phyloP scores from a whole-genome alignment of 2,888 invertebrate species.

The Tenthredo scrophulariae region DNA sequence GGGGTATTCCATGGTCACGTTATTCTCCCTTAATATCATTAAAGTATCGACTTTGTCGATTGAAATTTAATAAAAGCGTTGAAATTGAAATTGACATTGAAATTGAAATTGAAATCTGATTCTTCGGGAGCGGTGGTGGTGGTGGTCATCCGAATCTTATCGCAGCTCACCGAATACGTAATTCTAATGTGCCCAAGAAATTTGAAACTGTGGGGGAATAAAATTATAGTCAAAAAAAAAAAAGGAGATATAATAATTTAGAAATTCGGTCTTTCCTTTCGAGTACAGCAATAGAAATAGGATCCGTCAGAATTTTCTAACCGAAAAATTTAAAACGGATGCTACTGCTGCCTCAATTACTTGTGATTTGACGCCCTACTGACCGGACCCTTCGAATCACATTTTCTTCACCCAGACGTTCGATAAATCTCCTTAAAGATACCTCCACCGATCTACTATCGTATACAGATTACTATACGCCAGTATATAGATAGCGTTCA shows the following conservation, averaged over 20 bases:
- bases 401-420: neutral
- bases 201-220: neutral
- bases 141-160: conserved; percentile 23
- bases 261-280: neutral
- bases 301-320: neutral
- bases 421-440: neutral
- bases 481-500: neutral
- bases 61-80: conserved; percentile 31
- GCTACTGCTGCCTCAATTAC: neutral
- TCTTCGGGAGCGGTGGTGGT: neutral
- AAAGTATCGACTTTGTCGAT: conserved; percentile 23
- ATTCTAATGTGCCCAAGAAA: neutral
- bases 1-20: neutral
- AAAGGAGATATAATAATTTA: neutral
- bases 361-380: neutral
- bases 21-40: conserved; percentile 27
- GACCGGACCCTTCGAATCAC: conserved; percentile 7
- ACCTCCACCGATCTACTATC: neutral
- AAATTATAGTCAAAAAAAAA: neutral
- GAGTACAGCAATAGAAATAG: neutral
- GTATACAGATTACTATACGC: conserved; percentile 1
- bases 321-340: neutral
- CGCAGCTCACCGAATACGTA: conserved; percentile 1
- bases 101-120: conserved; percentile 27
- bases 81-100: neutral